Conservation (phyloP, 2,888 invertebrate genomes). For the Agonopterix arenella region DNA sequence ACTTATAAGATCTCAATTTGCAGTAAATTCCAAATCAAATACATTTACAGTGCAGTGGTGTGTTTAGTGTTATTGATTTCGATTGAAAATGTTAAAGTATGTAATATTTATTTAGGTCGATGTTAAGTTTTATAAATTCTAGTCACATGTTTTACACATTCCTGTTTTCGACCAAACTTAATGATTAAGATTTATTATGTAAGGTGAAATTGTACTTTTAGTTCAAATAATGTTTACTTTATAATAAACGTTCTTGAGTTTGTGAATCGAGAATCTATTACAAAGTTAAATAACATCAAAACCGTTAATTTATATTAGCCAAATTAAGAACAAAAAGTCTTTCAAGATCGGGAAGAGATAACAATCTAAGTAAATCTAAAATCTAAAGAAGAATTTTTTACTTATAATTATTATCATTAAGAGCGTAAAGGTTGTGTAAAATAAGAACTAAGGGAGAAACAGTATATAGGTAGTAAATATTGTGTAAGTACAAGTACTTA, state of each 20-base stretch:
- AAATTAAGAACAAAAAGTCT: too few species aligned
- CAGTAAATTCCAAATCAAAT: conserved; percentile 43
- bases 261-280: neutral
- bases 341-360: too few species aligned
- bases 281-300: too few species aligned
- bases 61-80: conserved; percentile 36
- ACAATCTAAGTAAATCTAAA: too few species aligned
- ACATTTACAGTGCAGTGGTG: conserved; percentile 22
- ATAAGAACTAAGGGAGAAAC: conserved; percentile 16
- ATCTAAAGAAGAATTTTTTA: too few species aligned
- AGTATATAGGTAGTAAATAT: conserved; percentile 19
- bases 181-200: conserved; percentile 33
- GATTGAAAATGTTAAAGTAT: conserved; percentile 57
- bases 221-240: conserved; percentile 1
- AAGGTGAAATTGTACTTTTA: conserved; percentile 4
- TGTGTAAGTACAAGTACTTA: conserved; percentile 21
- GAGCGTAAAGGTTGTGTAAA: conserved; percentile 1
- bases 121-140: conserved; percentile 77
- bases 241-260: neutral
- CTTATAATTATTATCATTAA: too few species aligned
- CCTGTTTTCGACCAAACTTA: conserved; percentile 74
- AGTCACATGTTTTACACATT: conserved; percentile 75
- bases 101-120: conserved; percentile 70
- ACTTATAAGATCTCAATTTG: conserved; percentile 59
- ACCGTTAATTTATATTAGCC: too few species aligned